Base-by-base conservation (phyloP, 2,888 invertebrate species). In the Dascillus cervinus region DNA sequence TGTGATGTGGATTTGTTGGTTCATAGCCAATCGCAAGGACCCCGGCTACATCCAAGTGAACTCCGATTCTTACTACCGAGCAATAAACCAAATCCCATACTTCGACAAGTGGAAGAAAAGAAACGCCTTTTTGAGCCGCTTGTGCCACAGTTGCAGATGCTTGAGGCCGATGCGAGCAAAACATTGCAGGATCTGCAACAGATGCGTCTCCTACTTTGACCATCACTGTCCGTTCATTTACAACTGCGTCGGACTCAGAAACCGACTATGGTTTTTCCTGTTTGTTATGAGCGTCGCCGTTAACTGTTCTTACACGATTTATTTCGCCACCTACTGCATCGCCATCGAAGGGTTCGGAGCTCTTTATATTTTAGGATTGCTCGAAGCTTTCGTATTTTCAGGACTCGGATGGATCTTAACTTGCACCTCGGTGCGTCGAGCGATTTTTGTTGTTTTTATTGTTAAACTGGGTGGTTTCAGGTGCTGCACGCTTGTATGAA, bases 211-310 rank as follows among this genome's bases (percentile, higher is more conserved):
- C 2, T 88, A 90, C 60, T 91, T 92, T 56, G 92, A 94, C 60
- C 92, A 94, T 64, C 92, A 94, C 60, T 94, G 94, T 59, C 92
- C 92, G 0, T 94, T 92, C 59, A 90, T 94, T 50, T 89, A 91
- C 65, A 94, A 94, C 61, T 94, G 94, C 61, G 89, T 94, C 10
- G 94, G 94, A 1, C 70, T 91, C 20, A 77, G 83, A 37, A 94
- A 94, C 66, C 77, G 92, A 53, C 86, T 88, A 72, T 92, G 91
- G 90, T 92, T 92, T 69, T 86, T 89, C 60, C 65, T 88, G 32
- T 91, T 91, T 60, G 87, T 90, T 1, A 76, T 86, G 71, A 84
- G 86, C 51, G 80, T 90, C 14, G 87, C 89, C 5, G 81, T 89
- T 39, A 88, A 90, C 64, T 88, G 88, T 61, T 82, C 87, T 0